Evolutionary conservation across 2,113 vertebrate species (phyloP).

Genomic region (Panurus biarmicus): DNA sequence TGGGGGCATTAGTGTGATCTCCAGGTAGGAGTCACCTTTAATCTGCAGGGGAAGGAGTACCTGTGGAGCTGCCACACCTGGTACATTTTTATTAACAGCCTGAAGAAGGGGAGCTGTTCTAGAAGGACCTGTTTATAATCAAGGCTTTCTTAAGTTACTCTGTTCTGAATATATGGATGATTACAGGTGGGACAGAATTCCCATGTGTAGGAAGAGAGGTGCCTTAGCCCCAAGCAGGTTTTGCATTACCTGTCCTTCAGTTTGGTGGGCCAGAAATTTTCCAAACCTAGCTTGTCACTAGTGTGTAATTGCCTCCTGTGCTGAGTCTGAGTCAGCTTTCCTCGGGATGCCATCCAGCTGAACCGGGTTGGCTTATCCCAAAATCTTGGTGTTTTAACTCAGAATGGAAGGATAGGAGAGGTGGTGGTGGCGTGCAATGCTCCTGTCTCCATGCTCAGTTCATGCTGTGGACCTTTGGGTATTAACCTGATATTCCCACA

Average conservation of each 20-base stretch:
- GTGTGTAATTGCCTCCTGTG: not conserved
- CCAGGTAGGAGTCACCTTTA: not conserved
- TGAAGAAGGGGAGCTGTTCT: not conserved
- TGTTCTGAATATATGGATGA: not conserved
- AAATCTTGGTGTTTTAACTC: not conserved
- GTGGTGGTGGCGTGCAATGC: accelerated
- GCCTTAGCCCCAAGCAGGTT: not conserved
- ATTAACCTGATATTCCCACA: not conserved
- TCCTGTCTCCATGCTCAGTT: not conserved
- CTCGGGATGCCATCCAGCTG: accelerated
- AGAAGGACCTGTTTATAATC: not conserved
- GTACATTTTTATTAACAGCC: not conserved
- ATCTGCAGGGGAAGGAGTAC: not conserved
- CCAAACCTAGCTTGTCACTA: not conserved
- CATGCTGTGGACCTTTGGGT: not conserved
- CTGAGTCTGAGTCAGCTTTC: not conserved
- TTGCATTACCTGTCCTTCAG: not conserved
- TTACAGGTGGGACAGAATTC: not conserved
- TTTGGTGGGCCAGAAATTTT: not conserved
- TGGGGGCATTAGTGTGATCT: not conserved
- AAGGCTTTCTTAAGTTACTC: not conserved
- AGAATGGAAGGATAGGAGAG: not conserved
- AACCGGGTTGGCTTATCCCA: not conserved
- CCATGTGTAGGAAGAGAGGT: not conserved
- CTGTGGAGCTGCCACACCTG: not conserved